Evolutionary conservation across 2,797 vertebrate genomes (phyloP).

Genomic region (Parauchenoglanis punctatus): DNA sequence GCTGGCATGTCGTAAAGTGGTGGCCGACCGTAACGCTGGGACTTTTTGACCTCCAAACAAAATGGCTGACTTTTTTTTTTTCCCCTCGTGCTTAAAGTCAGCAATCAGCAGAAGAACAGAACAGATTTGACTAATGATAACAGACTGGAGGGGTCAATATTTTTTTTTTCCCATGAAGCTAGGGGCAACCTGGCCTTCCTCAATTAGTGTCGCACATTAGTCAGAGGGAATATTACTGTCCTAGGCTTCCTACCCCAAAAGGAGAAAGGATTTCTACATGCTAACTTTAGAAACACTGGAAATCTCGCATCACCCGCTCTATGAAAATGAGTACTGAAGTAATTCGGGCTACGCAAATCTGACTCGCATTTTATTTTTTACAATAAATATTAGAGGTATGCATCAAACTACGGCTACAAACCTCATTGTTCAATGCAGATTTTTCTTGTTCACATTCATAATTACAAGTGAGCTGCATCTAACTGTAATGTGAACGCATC

Average conservation of each 20-base stretch:
- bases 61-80: conserved; percentile 35
- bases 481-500: too few relatives aligned
- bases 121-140: background rate
- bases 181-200: conserved; percentile 2
- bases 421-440: too few relatives aligned
- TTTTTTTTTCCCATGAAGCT: background rate
- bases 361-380: background rate
- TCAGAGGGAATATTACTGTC: background rate
- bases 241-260: background rate
- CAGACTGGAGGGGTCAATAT: conserved; percentile 20
- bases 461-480: too few relatives aligned
- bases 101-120: conserved; percentile 27
- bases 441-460: too few relatives aligned
- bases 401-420: background rate
- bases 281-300: background rate
- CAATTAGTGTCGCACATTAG: background rate
- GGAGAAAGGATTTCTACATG: background rate
- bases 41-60: conserved; percentile 54
- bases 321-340: background rate
- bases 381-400: background rate
- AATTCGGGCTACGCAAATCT: background rate
- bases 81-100: background rate
- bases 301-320: background rate
- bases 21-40: conserved; percentile 36
- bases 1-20: conserved; percentile 44